Base-by-base conservation (phyloP, 2,888 invertebrate species). In the Tenthredo scrophulariae region DNA sequence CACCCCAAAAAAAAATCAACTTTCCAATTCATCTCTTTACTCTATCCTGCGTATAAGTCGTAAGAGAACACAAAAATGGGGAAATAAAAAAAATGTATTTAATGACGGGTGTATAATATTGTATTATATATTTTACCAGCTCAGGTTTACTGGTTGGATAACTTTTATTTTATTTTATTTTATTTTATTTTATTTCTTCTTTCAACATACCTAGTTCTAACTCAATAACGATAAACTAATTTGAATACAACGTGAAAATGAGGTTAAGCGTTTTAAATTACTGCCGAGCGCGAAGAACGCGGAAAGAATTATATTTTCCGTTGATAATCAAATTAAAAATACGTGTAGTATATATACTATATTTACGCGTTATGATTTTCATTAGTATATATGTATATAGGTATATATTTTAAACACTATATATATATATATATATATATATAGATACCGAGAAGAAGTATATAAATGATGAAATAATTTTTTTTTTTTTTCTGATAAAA, bases 201-300 rank as follows among this genome's bases (percentile, higher is more conserved):
- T 75, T 46, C 10, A 9, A 10, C 33, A 40, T 40, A 40, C 37
- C 10, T 40, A 26, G 18, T n/a, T 54, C 13, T 77, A 77, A 77
- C 50, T 77, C 77, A 50, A 77, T 67, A 77, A 77, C 77, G 33
- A 54, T 77, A 77, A 50, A 77, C 54, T 77, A 50, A 77, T 77
- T 77, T 77, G 54, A 77, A 77, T 26, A 77, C 7, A 77, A 46
- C 50, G 29, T 7, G n/a, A 50, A 77, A 77, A 77, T 77, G 26
- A 77, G 54, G 33, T 54, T 77, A 77, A 77, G 54, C 46, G 54
- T 77, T 77, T 77, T 33, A 77, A 77, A 54, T 77, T 77, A 54
- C 54, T 29, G 0, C 40, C 1, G 0, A 0, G 13, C 4, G 40
- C 22, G 13, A 43, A 6, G 43, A 40, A 67, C 33, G 33, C 67